phyloP scores from a whole-genome alignment of 2,797 vertebrate species.

The Poecilia wingei region DNA sequence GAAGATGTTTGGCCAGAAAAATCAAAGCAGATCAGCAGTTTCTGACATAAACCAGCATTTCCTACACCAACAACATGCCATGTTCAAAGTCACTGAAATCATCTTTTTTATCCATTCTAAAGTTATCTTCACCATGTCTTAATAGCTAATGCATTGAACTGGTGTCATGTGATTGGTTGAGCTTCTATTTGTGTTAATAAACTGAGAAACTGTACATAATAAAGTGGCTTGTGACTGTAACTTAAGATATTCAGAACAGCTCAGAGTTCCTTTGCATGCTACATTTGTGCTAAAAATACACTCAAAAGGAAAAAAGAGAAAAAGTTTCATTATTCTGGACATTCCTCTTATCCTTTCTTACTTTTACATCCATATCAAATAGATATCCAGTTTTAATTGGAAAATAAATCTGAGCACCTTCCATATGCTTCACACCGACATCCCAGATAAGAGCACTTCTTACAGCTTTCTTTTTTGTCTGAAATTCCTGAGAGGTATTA shows the following conservation, averaged over 20 bases:
- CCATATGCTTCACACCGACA: background rate
- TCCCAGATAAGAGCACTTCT: conserved; percentile 4
- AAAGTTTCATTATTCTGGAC: background rate
- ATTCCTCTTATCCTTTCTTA: conserved; percentile 3
- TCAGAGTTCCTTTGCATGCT: background rate
- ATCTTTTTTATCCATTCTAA: background rate
- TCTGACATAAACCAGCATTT: background rate
- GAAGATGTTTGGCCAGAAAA: background rate
- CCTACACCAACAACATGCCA: background rate
- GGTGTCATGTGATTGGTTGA: background rate
- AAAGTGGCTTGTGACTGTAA: background rate
- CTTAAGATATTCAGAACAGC: background rate
- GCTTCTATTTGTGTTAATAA: background rate
- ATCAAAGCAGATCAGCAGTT: background rate
- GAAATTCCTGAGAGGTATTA: conserved; percentile 2
- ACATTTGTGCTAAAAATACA: background rate
- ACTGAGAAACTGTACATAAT: background rate
- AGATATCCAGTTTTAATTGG: background rate
- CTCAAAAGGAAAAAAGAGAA: background rate
- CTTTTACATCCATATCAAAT: background rate
- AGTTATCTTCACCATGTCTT: background rate
- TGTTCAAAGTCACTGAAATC: background rate
- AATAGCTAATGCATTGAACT: background rate
- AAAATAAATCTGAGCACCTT: background rate
- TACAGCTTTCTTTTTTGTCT: conserved; percentile 2